Evolutionary conservation across 2,888 invertebrate genomes (phyloP), one percentile per base, ranked within the genome.

Genomic region (Synanthedon tipuliformis): DNA sequence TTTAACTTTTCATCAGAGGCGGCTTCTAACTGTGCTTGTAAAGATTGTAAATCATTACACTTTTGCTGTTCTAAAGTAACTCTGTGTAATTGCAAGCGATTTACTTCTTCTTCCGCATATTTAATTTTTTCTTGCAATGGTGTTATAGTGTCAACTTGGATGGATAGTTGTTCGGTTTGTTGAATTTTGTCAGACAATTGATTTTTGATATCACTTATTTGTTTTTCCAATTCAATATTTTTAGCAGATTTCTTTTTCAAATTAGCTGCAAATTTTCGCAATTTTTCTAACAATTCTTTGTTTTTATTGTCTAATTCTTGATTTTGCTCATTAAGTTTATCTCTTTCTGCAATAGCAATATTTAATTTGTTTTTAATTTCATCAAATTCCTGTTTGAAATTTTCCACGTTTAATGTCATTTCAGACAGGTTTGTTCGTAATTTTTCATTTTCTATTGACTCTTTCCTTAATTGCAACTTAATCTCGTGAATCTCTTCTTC

Each of bases 191-290:
- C 55, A 61, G 70, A 68, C 10, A 82, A 58, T 60, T 81, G 73
- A 62, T 75, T 81, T 63, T 81, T 76, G 50, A 68, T 65, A 57
- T 81, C 78, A 41, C 66, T 65, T 41, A 78, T 67, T 59, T 88
- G 90, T 50, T 75, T 71, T 77, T 94, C 92, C 41, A 93, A 73
- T 58, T 94, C 92, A 41, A 89, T 82, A 61, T 91, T 92, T 57
- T 91, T 87, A 1, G 84, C 70, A 0, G 90, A 87, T 67, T 93
- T 94, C 69, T 93, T 94, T 72, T 94, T 95, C 10, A 94, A 83
- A 66, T 90, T 93, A 0, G 92, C 89, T 0, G 93, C 94, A 64
- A 93, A 90, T 66, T 94, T 94, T 67, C 94, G 95, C 67, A 94
- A 88, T 74, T 94, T 94, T 54, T 94, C 94, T 53, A 92, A 73